Conservation (phyloP, 2,113 vertebrate species). For the Puma concolor region DNA sequence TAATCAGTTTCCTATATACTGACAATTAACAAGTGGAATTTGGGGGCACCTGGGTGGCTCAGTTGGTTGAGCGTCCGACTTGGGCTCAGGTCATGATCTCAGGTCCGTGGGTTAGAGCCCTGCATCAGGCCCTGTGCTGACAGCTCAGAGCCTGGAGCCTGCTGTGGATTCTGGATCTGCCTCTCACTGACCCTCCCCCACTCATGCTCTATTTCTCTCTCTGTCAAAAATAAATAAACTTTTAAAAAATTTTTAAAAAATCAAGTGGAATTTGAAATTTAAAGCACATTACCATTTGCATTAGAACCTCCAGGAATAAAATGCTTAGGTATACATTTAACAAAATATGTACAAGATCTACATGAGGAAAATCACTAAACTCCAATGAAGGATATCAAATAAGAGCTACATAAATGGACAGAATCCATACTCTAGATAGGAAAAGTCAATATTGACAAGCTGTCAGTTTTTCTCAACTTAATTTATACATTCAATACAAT, state of each 20-base stretch:
- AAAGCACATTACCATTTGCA: not conserved
- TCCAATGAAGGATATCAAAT: not conserved
- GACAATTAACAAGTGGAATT: not conserved
- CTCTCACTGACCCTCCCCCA: too few species aligned
- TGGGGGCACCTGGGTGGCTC: not conserved
- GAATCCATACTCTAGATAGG: not conserved
- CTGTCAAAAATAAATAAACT: too few species aligned
- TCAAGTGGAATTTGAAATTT: not conserved
- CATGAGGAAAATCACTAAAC: not conserved
- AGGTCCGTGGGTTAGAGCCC: too few species aligned
- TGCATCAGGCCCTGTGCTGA: too few species aligned
- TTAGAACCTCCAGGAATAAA: not conserved
- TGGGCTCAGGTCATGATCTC: too few species aligned
- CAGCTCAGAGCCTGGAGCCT: too few species aligned
- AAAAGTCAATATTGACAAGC: not conserved
- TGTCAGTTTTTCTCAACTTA: not conserved
- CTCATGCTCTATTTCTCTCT: too few species aligned
- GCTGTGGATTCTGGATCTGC: too few species aligned
- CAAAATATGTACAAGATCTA: not conserved
- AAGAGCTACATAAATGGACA: not conserved
- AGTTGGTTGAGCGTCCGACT: too few species aligned
- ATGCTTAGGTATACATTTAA: not conserved
- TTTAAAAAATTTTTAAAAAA: too few species aligned
- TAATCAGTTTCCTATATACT: not conserved
- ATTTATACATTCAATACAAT: not conserved